Evolutionary conservation across 2,888 invertebrate genomes (phyloP).

Genomic region (Epistrophella euchroma): DNA sequence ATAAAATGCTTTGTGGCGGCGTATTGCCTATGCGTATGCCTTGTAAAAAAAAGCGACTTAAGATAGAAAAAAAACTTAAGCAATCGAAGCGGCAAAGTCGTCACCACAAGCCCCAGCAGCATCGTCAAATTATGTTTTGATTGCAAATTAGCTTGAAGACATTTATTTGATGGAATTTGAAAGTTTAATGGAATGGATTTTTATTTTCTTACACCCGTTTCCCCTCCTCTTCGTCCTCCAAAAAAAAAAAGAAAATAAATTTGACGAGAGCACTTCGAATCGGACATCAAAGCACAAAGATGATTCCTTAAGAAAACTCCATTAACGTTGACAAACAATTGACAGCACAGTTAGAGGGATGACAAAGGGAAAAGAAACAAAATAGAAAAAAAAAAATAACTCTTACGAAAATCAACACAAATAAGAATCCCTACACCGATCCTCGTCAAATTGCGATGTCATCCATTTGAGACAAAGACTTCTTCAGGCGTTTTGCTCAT

Average conservation of each 20-base stretch:
- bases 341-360: conserved; percentile 1
- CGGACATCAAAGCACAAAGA: conserved; percentile 56
- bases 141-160: conserved; percentile 59
- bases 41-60: not conserved
- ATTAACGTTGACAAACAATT: conserved; percentile 67
- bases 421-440: conserved; percentile 40
- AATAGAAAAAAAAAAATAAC: conserved; percentile 13
- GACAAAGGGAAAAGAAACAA: not conserved
- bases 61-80: not conserved
- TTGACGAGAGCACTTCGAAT: conserved; percentile 52
- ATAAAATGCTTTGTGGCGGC: conserved; percentile 22
- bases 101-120: not conserved
- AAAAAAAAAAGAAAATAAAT: conserved; percentile 20
- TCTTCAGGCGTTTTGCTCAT: not conserved
- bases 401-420: conserved; percentile 11
- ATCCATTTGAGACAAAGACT: conserved; percentile 44
- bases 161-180: conserved; percentile 55
- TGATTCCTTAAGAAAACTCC: conserved; percentile 56
- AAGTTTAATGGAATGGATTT: conserved; percentile 52
- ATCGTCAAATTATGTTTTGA: conserved; percentile 46
- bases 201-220: not conserved
- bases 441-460: conserved; percentile 56
- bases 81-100: conserved; percentile 12
- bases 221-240: not conserved
- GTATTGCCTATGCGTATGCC: not conserved